These are phyloP conservation scores for Platygyra sinensis DNA, from an alignment of 64 coral and sea anemone genomes.

Conservation along the genomic window DNA sequence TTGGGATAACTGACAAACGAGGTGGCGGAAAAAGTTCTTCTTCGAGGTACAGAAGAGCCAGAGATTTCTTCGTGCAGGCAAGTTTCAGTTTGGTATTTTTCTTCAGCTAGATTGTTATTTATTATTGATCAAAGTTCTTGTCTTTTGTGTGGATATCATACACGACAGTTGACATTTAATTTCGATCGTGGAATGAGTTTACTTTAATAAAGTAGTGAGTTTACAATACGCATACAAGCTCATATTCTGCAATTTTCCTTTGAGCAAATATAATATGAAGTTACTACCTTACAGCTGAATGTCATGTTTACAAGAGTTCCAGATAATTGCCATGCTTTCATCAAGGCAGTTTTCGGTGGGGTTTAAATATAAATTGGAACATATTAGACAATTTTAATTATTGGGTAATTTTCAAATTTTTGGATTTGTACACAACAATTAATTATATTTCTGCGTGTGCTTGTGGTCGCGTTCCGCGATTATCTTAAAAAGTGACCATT, in stretches of 20 bases:
- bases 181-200: not conserved
- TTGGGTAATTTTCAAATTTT: not conserved
- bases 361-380: too few species aligned
- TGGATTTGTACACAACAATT: not conserved
- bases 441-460: too few species aligned
- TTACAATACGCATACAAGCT: not conserved
- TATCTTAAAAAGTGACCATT: too few species aligned
- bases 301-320: too few species aligned
- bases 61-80: constrained; percentile 94
- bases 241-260: not conserved
- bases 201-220: not conserved
- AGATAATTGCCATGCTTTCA: too few species aligned
- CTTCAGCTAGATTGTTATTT: not conserved
- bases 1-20: constrained; percentile 65
- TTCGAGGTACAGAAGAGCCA: constrained; percentile 80
- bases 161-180: constrained; percentile 19
- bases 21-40: constrained; percentile 48
- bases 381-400: too few species aligned
- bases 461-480: too few species aligned
- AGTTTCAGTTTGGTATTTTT: not conserved
- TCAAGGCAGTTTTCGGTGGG: too few species aligned
- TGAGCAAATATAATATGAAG: constrained; percentile 17
- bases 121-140: constrained; percentile 37
- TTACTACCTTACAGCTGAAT: too few species aligned
- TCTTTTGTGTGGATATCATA: constrained; percentile 22